phyloP scores from a whole-genome alignment of 2,797 vertebrate species.

The Siniperca scherzeri region DNA sequence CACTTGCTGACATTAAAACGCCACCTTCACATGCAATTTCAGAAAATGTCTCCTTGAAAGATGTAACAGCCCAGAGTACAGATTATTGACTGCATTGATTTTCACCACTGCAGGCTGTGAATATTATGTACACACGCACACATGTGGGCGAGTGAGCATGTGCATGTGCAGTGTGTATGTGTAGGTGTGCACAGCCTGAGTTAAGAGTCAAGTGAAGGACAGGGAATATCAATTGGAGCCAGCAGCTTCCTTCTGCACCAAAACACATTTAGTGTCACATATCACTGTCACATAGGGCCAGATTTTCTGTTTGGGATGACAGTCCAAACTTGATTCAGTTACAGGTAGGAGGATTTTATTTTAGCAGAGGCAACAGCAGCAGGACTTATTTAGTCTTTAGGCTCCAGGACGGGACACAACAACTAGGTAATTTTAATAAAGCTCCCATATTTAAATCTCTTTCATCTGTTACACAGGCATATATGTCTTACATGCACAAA shows the following conservation, averaged over 20 bases:
- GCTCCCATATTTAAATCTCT: conserved; percentile 42
- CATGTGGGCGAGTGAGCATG: not conserved
- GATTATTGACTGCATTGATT: conserved; percentile 57
- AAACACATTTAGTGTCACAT: conserved; percentile 31
- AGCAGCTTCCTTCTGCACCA: conserved; percentile 23
- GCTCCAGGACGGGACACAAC: conserved; percentile 33
- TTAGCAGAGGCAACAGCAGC: conserved; percentile 29
- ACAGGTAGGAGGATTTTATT: conserved; percentile 39
- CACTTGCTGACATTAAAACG: conserved; percentile 6
- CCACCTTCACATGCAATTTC: conserved; percentile 34
- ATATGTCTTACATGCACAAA: conserved; percentile 15
- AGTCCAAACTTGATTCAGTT: conserved; percentile 29
- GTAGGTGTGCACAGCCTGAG: conserved; percentile 25
- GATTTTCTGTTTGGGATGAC: conserved; percentile 11
- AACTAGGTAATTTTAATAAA: conserved; percentile 55
- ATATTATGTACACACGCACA: conserved; percentile 15
- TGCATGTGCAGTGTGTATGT: conserved; percentile 15
- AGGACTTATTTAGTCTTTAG: conserved; percentile 32
- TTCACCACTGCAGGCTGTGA: conserved; percentile 33
- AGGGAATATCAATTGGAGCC: conserved; percentile 23
- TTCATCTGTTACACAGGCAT: conserved; percentile 40
- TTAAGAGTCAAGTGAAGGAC: conserved; percentile 42
- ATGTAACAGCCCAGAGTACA: conserved; percentile 2
- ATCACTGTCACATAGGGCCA: conserved; percentile 15
- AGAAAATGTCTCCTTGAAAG: conserved; percentile 44